phyloP scores from a whole-genome alignment of 2,113 vertebrate genomes.

The Natator depressus region DNA sequence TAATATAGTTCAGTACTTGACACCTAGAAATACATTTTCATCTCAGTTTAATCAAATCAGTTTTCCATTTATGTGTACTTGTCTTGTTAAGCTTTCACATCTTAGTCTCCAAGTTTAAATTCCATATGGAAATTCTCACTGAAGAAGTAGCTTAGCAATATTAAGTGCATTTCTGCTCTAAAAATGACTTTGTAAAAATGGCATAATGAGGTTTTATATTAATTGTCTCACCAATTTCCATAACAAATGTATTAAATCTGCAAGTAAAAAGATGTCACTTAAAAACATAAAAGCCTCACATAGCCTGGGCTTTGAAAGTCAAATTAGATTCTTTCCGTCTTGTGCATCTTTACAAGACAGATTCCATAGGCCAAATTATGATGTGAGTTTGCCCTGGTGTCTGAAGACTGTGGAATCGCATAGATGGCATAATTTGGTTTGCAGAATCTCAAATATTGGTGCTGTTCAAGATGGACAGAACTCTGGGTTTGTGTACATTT shows the following conservation, averaged over 20 bases:
- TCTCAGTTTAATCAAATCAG: neutral
- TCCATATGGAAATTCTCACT: neutral
- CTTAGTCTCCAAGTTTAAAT: neutral
- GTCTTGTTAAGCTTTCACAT: neutral
- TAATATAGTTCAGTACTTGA: neutral
- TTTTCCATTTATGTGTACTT: neutral
- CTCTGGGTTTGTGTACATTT: neutral
- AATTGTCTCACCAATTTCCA: neutral
- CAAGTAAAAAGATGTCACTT: neutral
- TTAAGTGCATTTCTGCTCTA: neutral
- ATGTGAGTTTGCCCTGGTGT: accelerated
- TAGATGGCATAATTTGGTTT: neutral
- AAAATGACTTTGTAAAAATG: neutral
- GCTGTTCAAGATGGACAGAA: accelerated
- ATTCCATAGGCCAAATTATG: neutral
- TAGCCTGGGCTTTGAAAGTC: neutral
- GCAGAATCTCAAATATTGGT: neutral
- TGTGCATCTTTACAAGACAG: neutral
- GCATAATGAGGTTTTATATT: neutral
- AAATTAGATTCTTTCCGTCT: neutral
- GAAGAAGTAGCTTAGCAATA: neutral
- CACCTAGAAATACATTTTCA: neutral
- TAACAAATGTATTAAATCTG: neutral
- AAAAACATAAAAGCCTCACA: neutral
- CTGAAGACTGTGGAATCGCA: neutral